Evolutionary conservation across 2,797 vertebrate genomes (phyloP), one percentile per base, ranked within the genome.

Genomic region (Intellagama lesueurii): DNA sequence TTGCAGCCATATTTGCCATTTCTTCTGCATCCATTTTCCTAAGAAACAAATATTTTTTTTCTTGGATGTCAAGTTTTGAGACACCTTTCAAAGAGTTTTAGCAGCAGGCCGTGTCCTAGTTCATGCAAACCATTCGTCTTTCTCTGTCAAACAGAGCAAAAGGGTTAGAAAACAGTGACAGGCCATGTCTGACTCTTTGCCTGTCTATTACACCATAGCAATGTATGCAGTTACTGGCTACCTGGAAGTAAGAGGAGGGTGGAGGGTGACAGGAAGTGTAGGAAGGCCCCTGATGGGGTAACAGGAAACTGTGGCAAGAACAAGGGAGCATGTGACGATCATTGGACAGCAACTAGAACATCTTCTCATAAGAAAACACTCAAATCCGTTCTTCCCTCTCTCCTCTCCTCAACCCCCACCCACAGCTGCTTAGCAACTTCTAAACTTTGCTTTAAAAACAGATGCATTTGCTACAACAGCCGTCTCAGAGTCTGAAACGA

Each of bases 351-450:
- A n/a, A 11, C 40, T 0, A 22, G 56, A 28, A 69, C 32, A 44
- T 56, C 22, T 1, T 0, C 52, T 35, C 78, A 78, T 0, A 0
- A 40, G 69, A 56, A 64, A 64, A 40, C 68, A 70, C 6, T 16
- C 69, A 77, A 52, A 56, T 28, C 7, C 66, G 17, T 5, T 28
- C 47, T 47, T 3, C 40, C n/a, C 11, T 56, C 52, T 56, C 9
- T 8, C 52, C 52, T 30, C 17, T 2, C 69, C 22, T 49, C 28
- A 32, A 0, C 28, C 47, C 69, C 40, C 5, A 0, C 16, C 70
- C 75, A 56, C 69, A 28, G 88, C 85, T 85, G 66, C 88, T 88
- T 60, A 79, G 88, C 73, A 89, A 60, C 85, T 52, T 77, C 72
- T 75, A 70, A 69, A 56, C 8, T 79, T 60, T 78, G 72, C 70